Percentiles rank a stretch among this genome's conserved stretches.
These are phyloP conservation scores for Bombylius discolor DNA, from an alignment of 2,888 invertebrate genomes.

Conservation along the genomic window DNA sequence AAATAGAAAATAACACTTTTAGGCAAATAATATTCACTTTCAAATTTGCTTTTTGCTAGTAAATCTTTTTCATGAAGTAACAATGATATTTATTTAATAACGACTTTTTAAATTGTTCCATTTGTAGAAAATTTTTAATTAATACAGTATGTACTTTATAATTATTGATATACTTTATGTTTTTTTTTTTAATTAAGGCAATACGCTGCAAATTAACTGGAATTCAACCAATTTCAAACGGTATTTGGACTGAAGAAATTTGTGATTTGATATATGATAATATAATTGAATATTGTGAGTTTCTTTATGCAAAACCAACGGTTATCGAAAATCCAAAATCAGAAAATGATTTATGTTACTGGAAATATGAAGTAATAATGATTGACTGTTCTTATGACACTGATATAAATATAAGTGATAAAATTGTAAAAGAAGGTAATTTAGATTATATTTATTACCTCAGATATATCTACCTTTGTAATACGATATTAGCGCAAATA, in stretches of 20 bases:
- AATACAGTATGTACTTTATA: too few species aligned
- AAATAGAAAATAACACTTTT: not conserved
- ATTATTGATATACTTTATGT: too few species aligned
- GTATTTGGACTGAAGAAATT: constrained; percentile 7
- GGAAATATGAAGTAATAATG: constrained; percentile 9
- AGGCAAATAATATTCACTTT: not conserved
- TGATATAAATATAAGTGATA: constrained; percentile 7
- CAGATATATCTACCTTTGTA: not conserved
- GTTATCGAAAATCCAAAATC: not conserved
- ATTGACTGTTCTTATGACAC: constrained; percentile 5
- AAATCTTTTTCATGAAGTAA: too few species aligned
- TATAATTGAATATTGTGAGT: constrained; percentile 3
- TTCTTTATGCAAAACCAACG: constrained; percentile 8
- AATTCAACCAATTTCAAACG: constrained; percentile 6
- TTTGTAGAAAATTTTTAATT: too few species aligned
- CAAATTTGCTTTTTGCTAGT: not conserved
- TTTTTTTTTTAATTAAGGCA: constrained; percentile 3
- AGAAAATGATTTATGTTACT: constrained; percentile 5
- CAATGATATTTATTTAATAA: too few species aligned
- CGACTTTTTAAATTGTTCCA: too few species aligned
- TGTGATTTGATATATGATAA: constrained; percentile 11
- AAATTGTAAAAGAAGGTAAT: constrained; percentile 11
- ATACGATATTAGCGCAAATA: too few species aligned
- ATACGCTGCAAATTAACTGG: constrained; percentile 11
- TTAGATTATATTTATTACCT: not conserved